Percentiles rank a stretch among this genome's conserved stretches.
Conservation (phyloP, 2,797 vertebrate genomes). For the Eidolon dupreanum region DNA sequence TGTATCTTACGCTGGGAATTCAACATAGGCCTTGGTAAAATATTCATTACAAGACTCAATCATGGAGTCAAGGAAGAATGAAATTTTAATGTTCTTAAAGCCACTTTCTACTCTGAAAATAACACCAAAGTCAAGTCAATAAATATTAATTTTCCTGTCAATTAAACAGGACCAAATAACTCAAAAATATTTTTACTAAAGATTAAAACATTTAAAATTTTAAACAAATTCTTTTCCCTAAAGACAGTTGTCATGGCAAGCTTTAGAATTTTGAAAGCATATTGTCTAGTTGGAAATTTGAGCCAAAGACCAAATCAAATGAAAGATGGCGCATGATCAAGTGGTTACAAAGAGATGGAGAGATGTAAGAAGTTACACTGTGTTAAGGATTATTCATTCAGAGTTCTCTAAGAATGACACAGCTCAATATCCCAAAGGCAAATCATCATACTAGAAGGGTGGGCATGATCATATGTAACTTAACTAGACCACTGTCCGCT, state of each 20-base stretch:
- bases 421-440: neutral
- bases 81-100: neutral
- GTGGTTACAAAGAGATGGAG: neutral
- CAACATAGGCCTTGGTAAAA: neutral
- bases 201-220: neutral
- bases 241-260: neutral
- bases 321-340: neutral
- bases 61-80: neutral
- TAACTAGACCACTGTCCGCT: neutral
- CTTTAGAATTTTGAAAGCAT: neutral
- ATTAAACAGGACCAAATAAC: neutral
- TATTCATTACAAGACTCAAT: neutral
- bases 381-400: constrained; percentile 14
- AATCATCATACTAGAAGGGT: neutral
- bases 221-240: neutral
- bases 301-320: neutral
- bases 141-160: constrained; percentile 42
- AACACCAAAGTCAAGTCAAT: neutral
- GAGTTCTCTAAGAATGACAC: neutral
- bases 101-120: constrained; percentile 22
- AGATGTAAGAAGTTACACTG: neutral
- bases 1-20: neutral
- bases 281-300: neutral
- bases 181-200: neutral
- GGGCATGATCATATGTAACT: neutral